Base-by-base conservation (phyloP, 1,140 invertebrate genomes). In the Pinna nobilis region DNA sequence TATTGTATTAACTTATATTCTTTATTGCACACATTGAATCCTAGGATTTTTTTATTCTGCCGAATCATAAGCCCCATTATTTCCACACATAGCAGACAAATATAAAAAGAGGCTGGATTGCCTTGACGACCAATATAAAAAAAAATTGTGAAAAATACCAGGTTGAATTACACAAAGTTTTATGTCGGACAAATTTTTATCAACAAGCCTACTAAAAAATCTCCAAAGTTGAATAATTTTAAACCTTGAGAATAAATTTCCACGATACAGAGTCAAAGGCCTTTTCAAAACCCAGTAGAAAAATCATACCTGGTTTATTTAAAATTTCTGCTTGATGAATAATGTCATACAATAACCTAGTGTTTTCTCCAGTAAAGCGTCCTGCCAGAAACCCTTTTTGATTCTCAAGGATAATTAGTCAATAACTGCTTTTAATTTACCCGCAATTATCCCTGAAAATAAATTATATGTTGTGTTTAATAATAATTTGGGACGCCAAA, bases 401-500 rank as follows among this genome's bases (percentile, higher is more conserved):
- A 66, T 66, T 53, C 37, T 55, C 66, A 39, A 33, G 32, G 18
- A 70, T 51, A 13, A 70, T 28, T 30, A 32, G 15, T 49, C 5
- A 28, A 63, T 3, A 51, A 70, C 47, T 3, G 30, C 15, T 50
- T 61, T 63, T 18, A 70, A 32, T 39, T 47, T 13, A 49, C 50
- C 63, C 9, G 68, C 47, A 18, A 51, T 47, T 32, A 3, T 25
- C 33, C n/a, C 30, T 15, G 60, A 70, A 25, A 65, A 13, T 15
- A 76, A 3, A 6, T 32, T 50, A 18, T 63, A 75, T 25, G 49
- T 6, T 32, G 39, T 53, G 37, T 66, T 51, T 37, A 77, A 30
- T 15, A 74, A 41, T 30, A 75, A 74, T 49, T 77, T 78, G 11
- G 68, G 76, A 15, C 76, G 23, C 72, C 70, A 78, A 28, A 70